These are phyloP conservation scores for Ailuropoda melanoleuca DNA, from an alignment of 2,113 vertebrate species.

Conservation along the genomic window DNA sequence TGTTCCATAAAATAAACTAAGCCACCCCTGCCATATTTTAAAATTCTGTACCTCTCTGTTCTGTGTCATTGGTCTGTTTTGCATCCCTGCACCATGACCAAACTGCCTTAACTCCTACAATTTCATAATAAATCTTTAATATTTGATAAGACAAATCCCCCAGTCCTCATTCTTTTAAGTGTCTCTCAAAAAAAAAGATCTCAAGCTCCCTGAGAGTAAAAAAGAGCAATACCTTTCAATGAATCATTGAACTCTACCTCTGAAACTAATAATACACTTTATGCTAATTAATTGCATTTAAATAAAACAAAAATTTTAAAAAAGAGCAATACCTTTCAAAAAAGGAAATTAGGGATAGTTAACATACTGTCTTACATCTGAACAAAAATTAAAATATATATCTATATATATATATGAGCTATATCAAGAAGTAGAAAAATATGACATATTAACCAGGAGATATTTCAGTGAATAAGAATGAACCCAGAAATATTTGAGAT, in stretches of 20 bases:
- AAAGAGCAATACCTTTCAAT: background rate
- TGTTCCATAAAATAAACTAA: background rate
- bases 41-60: background rate
- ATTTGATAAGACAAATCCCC: background rate
- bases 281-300: background rate
- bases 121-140: background rate
- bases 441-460: background rate
- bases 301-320: background rate
- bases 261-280: background rate
- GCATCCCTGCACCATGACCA: background rate
- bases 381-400: background rate
- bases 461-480: background rate
- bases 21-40: background rate
- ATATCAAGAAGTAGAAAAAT: background rate
- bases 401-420: background rate
- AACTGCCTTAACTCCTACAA: background rate
- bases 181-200: background rate
- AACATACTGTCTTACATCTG: background rate
- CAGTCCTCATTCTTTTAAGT: background rate
- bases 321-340: background rate
- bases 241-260: background rate
- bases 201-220: background rate
- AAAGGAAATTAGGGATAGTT: background rate
- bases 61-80: background rate
- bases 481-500: background rate